These are phyloP conservation scores for Pseudomyrmex cubaensis DNA, from an alignment of 1,140 invertebrate species.

Conservation along the genomic window DNA sequence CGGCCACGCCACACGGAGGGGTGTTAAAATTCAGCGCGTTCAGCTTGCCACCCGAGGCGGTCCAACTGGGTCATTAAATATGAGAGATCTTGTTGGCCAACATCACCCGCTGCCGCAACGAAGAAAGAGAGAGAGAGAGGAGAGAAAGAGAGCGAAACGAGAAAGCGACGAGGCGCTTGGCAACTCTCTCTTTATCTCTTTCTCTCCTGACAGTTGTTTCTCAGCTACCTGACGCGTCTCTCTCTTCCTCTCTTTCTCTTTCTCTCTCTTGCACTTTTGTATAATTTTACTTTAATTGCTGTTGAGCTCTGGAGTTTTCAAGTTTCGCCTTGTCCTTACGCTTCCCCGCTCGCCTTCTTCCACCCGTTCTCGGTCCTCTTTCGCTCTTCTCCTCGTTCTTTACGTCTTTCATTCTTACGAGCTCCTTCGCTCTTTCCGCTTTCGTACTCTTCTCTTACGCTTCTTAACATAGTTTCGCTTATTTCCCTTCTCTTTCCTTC, in stretches of 20 bases:
- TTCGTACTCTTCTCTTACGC: conserved; percentile 51
- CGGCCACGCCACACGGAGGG: conserved; percentile 19
- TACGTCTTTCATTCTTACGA: conserved; percentile 18
- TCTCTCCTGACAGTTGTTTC: conserved; percentile 69
- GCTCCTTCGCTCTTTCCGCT: conserved; percentile 40
- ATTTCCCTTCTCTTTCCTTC: conserved; percentile 39
- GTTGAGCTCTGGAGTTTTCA: conserved; percentile 75
- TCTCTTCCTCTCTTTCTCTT: conserved; percentile 25
- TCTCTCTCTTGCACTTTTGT: conserved; percentile 76
- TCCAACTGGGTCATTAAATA: conserved; percentile 81
- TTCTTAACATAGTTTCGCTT: conserved; percentile 39
- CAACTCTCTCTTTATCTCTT: neutral
- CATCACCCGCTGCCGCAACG: conserved; percentile 38
- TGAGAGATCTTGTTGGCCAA: conserved; percentile 76
- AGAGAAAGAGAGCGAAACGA: conserved; percentile 20
- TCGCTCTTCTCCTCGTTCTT: neutral
- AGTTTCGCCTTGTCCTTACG: conserved; percentile 72
- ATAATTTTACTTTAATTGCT: conserved; percentile 82
- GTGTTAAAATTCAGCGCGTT: conserved; percentile 79
- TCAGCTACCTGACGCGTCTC: conserved; percentile 65
- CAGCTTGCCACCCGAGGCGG: conserved; percentile 74
- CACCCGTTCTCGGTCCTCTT: conserved; percentile 22
- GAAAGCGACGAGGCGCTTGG: neutral
- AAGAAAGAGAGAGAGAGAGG: neutral
- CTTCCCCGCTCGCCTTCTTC: conserved; percentile 33